phyloP scores from a whole-genome alignment of 2,797 vertebrate species.

The Sphaeramia orbicularis region DNA sequence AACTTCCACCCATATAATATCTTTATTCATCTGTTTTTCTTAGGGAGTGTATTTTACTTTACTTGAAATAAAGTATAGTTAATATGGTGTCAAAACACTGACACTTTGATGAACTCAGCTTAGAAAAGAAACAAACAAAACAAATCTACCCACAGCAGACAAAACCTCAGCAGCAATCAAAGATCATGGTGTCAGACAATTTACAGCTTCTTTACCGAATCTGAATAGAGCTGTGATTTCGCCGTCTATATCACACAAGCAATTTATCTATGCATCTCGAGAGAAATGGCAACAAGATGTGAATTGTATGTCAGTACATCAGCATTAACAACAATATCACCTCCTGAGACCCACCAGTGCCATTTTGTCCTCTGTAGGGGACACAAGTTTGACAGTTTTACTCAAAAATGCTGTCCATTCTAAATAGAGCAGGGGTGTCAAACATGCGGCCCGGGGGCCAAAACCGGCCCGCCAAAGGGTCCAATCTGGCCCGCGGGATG shows the following conservation, averaged over 20 bases:
- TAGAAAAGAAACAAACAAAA: neutral
- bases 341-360: too few relatives aligned
- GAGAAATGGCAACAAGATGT: conserved; percentile 8
- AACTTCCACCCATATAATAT: too few relatives aligned
- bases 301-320: neutral
- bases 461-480: too few relatives aligned
- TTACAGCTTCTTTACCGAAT: conserved; percentile 52
- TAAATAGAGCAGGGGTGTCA: too few relatives aligned
- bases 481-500: too few relatives aligned
- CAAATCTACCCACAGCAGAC: conserved; percentile 17
- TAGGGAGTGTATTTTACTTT: too few relatives aligned
- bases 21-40: too few relatives aligned
- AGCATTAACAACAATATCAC: neutral
- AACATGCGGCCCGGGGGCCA: too few relatives aligned
- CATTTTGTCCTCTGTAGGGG: too few relatives aligned
- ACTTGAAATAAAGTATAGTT: conserved; percentile 7
- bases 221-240: conserved; percentile 67
- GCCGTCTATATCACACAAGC: conserved; percentile 42
- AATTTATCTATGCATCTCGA: conserved; percentile 21
- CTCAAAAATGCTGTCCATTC: too few relatives aligned
- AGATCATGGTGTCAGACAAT: conserved; percentile 51
- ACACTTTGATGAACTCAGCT: conserved; percentile 14
- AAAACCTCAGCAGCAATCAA: conserved; percentile 47
- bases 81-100: conserved; percentile 27
- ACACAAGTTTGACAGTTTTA: too few relatives aligned